Evolutionary conservation across 1,140 invertebrate genomes (phyloP).

Genomic region (Chrysopa pallens): DNA sequence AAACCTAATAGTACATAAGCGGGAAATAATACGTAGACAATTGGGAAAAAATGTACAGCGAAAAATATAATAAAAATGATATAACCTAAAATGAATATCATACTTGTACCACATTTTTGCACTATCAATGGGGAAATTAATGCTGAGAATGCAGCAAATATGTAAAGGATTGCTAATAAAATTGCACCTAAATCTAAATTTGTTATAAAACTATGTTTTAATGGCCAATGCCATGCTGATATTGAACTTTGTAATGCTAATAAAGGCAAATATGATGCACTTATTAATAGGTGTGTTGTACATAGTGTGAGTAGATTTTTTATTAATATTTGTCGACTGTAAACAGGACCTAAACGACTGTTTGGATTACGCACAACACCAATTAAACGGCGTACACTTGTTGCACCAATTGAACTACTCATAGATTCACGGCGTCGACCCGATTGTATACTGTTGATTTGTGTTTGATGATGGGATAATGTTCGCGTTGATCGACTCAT

Average conservation of each 20-base stretch:
- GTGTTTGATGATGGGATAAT: constrained; percentile 21
- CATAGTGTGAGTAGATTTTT: constrained; percentile 35
- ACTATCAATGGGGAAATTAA: constrained; percentile 32
- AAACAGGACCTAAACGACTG: constrained; percentile 23
- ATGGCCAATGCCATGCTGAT: constrained; percentile 24
- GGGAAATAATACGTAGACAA: constrained; percentile 35
- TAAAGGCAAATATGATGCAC: constrained; percentile 41
- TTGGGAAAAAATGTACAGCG: constrained; percentile 36
- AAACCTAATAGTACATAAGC: constrained; percentile 39
- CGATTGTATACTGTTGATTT: constrained; percentile 13
- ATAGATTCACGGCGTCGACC: constrained; percentile 39
- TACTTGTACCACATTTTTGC: constrained; percentile 31
- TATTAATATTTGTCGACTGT: constrained; percentile 20
- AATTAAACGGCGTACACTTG: constrained; percentile 45
- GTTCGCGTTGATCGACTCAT: constrained; percentile 30
- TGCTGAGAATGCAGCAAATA: constrained; percentile 30
- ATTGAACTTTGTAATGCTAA: constrained; percentile 36
- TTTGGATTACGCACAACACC: constrained; percentile 34
- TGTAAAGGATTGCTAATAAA: constrained; percentile 29
- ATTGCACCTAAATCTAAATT: constrained; percentile 30
- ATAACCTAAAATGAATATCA: constrained; percentile 28
- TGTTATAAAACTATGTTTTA: constrained; percentile 17
- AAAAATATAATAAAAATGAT: constrained; percentile 32
- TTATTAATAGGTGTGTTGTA: constrained; percentile 34
- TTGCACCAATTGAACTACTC: constrained; percentile 44